Base-by-base conservation (phyloP, 2,797 vertebrate species). In the Lutjanus campechanus region DNA sequence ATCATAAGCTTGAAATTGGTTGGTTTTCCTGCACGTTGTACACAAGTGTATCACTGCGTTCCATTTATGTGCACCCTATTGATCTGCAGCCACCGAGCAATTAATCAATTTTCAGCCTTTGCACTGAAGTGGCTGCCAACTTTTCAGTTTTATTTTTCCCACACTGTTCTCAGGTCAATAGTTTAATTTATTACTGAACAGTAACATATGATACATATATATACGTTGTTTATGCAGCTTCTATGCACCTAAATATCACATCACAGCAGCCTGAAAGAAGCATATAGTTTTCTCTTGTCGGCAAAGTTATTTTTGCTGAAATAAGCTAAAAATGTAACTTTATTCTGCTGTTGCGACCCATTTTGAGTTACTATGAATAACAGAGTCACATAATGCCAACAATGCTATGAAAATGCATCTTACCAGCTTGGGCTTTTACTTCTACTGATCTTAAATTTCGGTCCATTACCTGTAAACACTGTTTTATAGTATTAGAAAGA, bases 41-140 rank as follows among this genome's bases (percentile, higher is more conserved):
- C 47, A 60, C 51, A 54, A 61, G 22, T 56, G 49, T 25, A 50
- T 70, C 15, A 0, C 15, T 49, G 61, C 12, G 19, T 58, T 70
- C 44, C 17, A 54, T 61, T 85, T 74, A 56, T 65, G 51, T 41
- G 22, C 41, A 73, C 8, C 58, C 12, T 71, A 77, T 77, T 74
- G 77, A 85, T 81, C 65, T 69, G n/a, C 7, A 59, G 19, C 58
- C 40, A 50, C 51, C 1, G 47, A 64, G 64, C 62, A 77, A 81
- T 74, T 73, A 46, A 73, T 89, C 61, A 51, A 16, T 65, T 69
- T 73, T 73, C 51, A 76, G 17, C 77, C 51, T 13, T 41, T 60
- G 10, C 15, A 19, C 43, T 40, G 13, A 75, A 25, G 15, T 68
- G 46, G 40, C 11, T 50, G 70, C 51, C 19, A 77, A 61, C 55